Evolutionary conservation across 2,888 invertebrate genomes (phyloP).

Genomic region (Netelia inedita): DNA sequence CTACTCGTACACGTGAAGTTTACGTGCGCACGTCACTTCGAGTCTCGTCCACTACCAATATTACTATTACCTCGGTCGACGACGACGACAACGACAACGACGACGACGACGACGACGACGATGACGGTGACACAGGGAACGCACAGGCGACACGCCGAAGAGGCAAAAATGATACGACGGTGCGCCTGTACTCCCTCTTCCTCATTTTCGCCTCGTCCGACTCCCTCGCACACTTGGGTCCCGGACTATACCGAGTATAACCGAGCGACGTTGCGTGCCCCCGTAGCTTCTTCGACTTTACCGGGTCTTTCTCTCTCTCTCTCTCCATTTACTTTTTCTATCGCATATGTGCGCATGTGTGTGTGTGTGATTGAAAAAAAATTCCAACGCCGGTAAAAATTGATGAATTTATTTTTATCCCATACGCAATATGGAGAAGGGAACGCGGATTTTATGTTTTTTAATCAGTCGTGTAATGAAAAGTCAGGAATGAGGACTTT

Average conservation of each 20-base stretch:
- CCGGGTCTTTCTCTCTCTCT: not conserved
- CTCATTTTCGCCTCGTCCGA: slow-evolving; percentile 35
- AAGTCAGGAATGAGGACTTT: no score
- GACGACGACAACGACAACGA: not conserved
- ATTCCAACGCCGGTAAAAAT: no score
- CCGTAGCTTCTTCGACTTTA: not conserved
- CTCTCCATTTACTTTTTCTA: not conserved
- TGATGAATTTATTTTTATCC: no score
- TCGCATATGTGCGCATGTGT: no score
- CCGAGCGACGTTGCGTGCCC: slow-evolving; percentile 46
- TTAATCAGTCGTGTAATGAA: no score
- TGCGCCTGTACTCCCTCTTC: slow-evolving; percentile 13
- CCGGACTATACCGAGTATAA: not conserved
- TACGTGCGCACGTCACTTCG: slow-evolving; percentile 63
- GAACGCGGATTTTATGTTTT: no score
- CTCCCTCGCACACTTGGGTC: not conserved
- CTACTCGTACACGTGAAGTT: slow-evolving; percentile 62
- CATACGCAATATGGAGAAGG: no score
- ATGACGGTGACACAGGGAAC: slow-evolving; percentile 28
- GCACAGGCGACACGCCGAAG: not conserved
- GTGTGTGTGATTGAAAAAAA: no score
- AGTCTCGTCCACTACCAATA: slow-evolving; percentile 31
- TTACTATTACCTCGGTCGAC: not conserved
- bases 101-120: not conserved
- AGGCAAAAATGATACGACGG: slow-evolving; percentile 22